Conservation (phyloP, 2,888 invertebrate species). For the Lasiommata megera region DNA sequence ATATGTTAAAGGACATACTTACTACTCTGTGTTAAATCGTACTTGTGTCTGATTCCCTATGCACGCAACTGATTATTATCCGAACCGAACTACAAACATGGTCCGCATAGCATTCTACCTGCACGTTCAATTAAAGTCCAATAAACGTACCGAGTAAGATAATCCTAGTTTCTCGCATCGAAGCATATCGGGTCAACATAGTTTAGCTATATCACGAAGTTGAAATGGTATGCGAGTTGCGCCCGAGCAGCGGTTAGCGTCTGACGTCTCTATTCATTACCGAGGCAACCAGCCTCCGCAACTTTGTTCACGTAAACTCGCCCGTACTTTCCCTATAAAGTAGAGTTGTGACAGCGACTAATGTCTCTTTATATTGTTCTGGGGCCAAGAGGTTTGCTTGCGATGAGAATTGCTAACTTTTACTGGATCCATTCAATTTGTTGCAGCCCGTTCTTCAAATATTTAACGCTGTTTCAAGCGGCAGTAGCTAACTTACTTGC, state of each 20-base stretch:
- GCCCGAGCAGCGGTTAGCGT: slow-evolving; percentile 64
- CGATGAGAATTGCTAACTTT: slow-evolving; percentile 76
- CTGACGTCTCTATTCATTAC: slow-evolving; percentile 78
- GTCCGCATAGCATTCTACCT: background rate
- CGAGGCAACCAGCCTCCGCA: slow-evolving; percentile 64
- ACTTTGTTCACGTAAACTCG: slow-evolving; percentile 73
- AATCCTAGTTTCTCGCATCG: slow-evolving; percentile 42
- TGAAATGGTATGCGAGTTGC: slow-evolving; percentile 66
- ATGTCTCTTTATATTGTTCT: slow-evolving; percentile 79
- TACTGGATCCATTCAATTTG: slow-evolving; percentile 61
- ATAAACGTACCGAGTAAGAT: slow-evolving; percentile 8
- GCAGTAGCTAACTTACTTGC: background rate
- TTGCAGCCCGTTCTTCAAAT: slow-evolving; percentile 47
- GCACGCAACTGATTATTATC: background rate
- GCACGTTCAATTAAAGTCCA: slow-evolving; percentile 11
- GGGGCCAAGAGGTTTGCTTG: slow-evolving; percentile 79
- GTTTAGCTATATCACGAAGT: slow-evolving; percentile 55
- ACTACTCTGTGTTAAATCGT: no score
- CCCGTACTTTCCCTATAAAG: slow-evolving; percentile 76
- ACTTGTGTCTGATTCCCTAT: background rate
- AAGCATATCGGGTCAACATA: slow-evolving; percentile 48
- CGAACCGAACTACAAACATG: background rate
- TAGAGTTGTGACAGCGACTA: slow-evolving; percentile 79
- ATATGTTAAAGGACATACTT: no score
- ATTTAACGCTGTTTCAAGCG: slow-evolving; percentile 39